Percentiles rank a stretch among this genome's conserved stretches.
phyloP scores from a whole-genome alignment of 2,888 invertebrate genomes.

The Drosophila nr. medialis region DNA sequence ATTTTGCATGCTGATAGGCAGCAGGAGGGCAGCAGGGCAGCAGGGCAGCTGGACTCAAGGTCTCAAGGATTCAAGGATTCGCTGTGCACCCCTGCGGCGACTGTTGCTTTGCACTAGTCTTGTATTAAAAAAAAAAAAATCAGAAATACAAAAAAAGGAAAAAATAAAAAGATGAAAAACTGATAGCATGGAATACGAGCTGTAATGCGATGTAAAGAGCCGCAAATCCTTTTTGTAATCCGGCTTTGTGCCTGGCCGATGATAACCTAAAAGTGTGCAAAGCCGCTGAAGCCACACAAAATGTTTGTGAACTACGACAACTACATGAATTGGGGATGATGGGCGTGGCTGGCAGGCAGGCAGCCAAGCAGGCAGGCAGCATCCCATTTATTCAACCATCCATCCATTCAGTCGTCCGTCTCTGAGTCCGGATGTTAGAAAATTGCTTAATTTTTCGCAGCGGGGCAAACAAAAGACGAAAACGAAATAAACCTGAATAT shows the following conservation, averaged over 20 bases:
- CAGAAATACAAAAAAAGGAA: background rate
- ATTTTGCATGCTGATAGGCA: constrained; percentile 64
- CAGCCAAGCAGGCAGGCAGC: background rate
- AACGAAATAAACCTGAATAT: constrained; percentile 39
- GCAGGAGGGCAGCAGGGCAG: background rate
- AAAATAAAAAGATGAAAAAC: constrained; percentile 28
- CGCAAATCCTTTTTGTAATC: constrained; percentile 73
- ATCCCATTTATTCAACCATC: background rate
- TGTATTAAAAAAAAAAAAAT: constrained; percentile 34
- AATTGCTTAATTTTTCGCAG: constrained; percentile 70
- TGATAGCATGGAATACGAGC: constrained; percentile 36
- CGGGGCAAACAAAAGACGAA: constrained; percentile 19
- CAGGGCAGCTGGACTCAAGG: constrained; percentile 10
- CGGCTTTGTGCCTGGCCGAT: constrained; percentile 63
- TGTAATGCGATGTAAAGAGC: constrained; percentile 66
- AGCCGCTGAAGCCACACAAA: constrained; percentile 61
- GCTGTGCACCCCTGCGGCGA: constrained; percentile 36
- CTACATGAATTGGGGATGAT: constrained; percentile 24
- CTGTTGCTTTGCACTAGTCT: constrained; percentile 54
- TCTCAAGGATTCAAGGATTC: constrained; percentile 9
- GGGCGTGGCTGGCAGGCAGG: background rate
- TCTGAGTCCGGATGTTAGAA: constrained; percentile 40
- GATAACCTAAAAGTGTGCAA: constrained; percentile 77
- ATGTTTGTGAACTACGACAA: constrained; percentile 60
- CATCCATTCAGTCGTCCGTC: background rate